Evolutionary conservation across 2,888 invertebrate genomes (phyloP).

Genomic region (Rambutsinella grinnellia): DNA sequence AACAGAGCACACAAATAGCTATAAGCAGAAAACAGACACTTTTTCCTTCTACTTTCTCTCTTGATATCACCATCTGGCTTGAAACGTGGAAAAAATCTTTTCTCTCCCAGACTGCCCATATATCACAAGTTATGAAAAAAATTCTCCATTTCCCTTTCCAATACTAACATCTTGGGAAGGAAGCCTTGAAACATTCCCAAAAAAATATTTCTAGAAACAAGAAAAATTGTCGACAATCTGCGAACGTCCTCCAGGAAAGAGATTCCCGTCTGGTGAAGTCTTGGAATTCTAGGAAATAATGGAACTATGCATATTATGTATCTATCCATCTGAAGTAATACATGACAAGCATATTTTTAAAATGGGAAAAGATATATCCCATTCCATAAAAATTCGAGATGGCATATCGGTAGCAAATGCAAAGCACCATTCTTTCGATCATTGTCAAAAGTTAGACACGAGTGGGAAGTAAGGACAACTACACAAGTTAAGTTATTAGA

Average conservation of each 20-base stretch:
- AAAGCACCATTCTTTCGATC: conserved; percentile 12
- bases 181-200: too few relatives aligned
- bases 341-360: background rate
- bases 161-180: conserved; percentile 2
- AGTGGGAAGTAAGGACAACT: background rate
- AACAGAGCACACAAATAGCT: too few relatives aligned
- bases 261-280: too few relatives aligned
- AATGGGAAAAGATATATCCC: background rate
- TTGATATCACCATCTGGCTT: conserved; percentile 35
- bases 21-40: too few relatives aligned
- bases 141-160: conserved; percentile 9
- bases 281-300: conserved; percentile 13
- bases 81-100: conserved; percentile 16
- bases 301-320: background rate
- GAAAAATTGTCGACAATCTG: conserved; percentile 40
- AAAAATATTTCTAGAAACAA: too few relatives aligned
- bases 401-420: background rate
- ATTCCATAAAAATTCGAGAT: background rate
- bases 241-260: conserved; percentile 11
- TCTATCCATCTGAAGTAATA: background rate
- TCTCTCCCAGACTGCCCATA: conserved; percentile 41
- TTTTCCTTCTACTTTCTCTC: too few relatives aligned
- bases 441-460: conserved; percentile 17
- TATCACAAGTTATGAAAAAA: conserved; percentile 44
- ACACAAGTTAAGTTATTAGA: conserved; percentile 26